Conservation (phyloP, 2,113 vertebrate species). For the Pseudorectes ferrugineus region DNA sequence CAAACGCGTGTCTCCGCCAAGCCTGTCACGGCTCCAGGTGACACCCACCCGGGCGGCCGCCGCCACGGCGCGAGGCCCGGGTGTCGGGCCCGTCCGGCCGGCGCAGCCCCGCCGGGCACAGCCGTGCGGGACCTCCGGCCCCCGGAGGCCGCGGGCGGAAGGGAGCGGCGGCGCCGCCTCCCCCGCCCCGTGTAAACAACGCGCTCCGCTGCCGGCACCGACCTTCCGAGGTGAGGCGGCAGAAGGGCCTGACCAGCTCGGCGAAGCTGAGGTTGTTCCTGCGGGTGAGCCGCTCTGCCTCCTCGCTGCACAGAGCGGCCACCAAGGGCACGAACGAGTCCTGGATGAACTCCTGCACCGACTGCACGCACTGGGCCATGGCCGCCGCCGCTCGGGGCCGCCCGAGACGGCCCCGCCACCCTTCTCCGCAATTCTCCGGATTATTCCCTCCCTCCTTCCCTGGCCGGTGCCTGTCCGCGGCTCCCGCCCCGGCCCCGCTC, state of each 20-base stretch:
- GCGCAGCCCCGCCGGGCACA: neutral
- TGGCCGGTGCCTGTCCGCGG: neutral
- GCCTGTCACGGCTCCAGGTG: neutral
- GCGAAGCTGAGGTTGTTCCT: conserved; percentile 92
- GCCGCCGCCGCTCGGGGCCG: neutral
- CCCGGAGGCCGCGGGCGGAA: neutral
- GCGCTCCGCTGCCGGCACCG: conserved; percentile 35
- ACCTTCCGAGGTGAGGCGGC: conserved; percentile 96
- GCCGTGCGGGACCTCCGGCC: neutral
- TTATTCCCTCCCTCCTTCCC: neutral
- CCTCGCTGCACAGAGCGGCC: conserved; percentile 91
- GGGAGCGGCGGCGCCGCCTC: neutral
- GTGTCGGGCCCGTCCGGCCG: neutral
- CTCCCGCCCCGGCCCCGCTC: neutral
- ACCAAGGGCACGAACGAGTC: conserved; percentile 96
- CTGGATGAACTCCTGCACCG: conserved; percentile 95
- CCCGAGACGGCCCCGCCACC: conserved; percentile 25
- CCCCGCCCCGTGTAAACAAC: conserved; percentile 11
- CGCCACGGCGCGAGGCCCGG: neutral
- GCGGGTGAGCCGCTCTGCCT: conserved; percentile 87
- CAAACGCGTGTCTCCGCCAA: neutral
- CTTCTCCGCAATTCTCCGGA: neutral
- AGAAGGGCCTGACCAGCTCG: conserved; percentile 93
- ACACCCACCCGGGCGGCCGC: neutral
- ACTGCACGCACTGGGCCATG: conserved; percentile 95